Evolutionary conservation across 2,797 vertebrate species (phyloP).

Genomic region (Pangasius krempfi): DNA sequence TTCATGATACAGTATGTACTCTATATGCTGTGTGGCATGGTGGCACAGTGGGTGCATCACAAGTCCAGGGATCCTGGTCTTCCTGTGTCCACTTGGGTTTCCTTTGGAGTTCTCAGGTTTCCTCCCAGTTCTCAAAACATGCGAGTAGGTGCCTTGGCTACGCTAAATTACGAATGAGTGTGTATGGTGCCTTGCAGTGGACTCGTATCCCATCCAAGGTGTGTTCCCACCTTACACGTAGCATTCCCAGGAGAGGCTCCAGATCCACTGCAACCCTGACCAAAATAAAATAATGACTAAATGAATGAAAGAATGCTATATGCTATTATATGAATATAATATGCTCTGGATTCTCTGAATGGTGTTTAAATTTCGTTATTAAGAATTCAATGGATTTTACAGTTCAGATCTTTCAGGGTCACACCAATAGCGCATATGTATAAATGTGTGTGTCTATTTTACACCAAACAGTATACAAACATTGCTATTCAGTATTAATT

Average conservation of each 20-base stretch:
- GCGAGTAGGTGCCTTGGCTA: background rate
- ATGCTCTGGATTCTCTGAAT: background rate
- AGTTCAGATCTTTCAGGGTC: background rate
- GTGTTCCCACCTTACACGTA: background rate
- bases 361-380: background rate
- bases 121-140: background rate
- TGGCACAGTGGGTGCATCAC: background rate
- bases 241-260: background rate
- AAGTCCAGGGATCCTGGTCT: background rate
- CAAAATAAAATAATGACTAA: background rate
- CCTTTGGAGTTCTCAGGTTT: background rate
- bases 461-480: background rate
- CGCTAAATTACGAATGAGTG: background rate
- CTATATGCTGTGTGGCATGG: background rate
- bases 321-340: background rate
- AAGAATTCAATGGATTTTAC: background rate
- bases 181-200: background rate
- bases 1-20: background rate
- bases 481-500: background rate
- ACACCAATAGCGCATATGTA: background rate
- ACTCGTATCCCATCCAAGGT: background rate
- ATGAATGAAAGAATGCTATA: background rate
- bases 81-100: background rate
- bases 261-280: background rate
- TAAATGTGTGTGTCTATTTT: no score